Conservation (phyloP, 2,797 vertebrate species). For the Danio albolineatus region DNA sequence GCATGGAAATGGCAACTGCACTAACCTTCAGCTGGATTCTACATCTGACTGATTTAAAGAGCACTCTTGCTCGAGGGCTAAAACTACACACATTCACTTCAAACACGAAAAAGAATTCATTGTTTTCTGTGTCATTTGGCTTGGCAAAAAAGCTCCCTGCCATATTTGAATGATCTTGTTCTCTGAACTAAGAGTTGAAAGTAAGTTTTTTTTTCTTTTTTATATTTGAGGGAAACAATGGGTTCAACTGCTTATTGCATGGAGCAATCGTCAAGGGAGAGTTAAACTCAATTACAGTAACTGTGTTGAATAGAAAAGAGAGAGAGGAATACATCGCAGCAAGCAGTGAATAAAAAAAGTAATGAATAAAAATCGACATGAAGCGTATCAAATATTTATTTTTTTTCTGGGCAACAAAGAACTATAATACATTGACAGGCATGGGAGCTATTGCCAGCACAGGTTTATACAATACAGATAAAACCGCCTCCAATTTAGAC, state of each 20-base stretch:
- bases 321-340: not conserved
- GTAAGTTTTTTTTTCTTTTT: constrained; percentile 85
- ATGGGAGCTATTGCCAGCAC: constrained; percentile 97
- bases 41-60: constrained; percentile 73
- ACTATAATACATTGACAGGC: constrained; percentile 99
- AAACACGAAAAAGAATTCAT: constrained; percentile 78
- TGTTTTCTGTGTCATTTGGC: constrained; percentile 94
- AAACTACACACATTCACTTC: constrained; percentile 70
- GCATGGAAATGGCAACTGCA: constrained; percentile 51
- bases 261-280: constrained; percentile 97
- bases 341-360: constrained; percentile 85
- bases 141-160: constrained; percentile 85
- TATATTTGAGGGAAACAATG: constrained; percentile 98
- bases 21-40: constrained; percentile 60
- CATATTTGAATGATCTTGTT: constrained; percentile 90
- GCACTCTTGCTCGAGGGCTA: constrained; percentile 78
- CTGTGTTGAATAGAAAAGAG: constrained; percentile 87
- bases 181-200: constrained; percentile 95
- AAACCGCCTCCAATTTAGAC: constrained; percentile 95
- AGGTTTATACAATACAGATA: constrained; percentile 98
- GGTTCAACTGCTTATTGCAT: constrained; percentile 99
- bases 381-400: constrained; percentile 99
- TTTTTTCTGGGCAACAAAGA: constrained; percentile 99
- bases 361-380: constrained; percentile 91
- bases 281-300: constrained; percentile 99